A percentile compares a stretch with the other conserved stretches of the same genome.
Conservation (phyloP, 2,888 invertebrate species). For the Meta bourneti region DNA sequence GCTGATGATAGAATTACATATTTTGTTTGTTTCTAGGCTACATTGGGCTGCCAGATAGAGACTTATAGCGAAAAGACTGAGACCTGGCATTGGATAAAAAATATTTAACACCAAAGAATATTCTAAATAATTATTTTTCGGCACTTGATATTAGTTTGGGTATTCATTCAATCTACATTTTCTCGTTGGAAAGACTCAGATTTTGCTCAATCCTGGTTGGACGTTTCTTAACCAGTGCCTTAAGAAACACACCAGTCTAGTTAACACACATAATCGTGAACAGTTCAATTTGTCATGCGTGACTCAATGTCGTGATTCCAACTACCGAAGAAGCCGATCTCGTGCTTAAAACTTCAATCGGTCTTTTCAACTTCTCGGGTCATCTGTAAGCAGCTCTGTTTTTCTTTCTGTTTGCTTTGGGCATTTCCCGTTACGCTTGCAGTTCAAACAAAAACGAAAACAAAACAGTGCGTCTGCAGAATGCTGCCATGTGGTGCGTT, state of each 20-base stretch:
- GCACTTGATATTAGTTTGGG: too few relatives aligned
- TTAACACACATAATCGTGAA: background rate
- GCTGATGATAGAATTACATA: too few relatives aligned
- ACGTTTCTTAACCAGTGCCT: background rate
- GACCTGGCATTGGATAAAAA: too few relatives aligned
- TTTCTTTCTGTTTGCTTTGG: slow-evolving; percentile 33
- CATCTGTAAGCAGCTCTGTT: slow-evolving; percentile 34
- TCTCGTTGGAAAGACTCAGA: too few relatives aligned
- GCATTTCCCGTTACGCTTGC: background rate
- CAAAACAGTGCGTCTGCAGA: background rate
- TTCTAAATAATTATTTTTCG: too few relatives aligned
- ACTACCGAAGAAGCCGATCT: slow-evolving; percentile 14
- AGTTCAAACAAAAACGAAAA: background rate
- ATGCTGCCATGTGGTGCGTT: background rate
- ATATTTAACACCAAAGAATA: too few relatives aligned
- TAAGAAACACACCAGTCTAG: background rate
- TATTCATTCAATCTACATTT: too few relatives aligned
- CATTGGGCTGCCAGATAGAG: too few relatives aligned
- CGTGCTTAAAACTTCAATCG: slow-evolving; percentile 14
- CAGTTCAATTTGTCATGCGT: slow-evolving; percentile 37
- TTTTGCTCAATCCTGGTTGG: too few relatives aligned
- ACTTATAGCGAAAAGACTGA: too few relatives aligned
- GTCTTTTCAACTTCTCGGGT: slow-evolving; percentile 42
- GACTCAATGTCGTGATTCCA: slow-evolving; percentile 18
- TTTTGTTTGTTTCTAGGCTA: too few relatives aligned